A percentile compares a stretch with the other conserved stretches of the same genome.
Evolutionary conservation across 2,797 vertebrate genomes (phyloP).

Genomic region (Cottoperca gobio): DNA sequence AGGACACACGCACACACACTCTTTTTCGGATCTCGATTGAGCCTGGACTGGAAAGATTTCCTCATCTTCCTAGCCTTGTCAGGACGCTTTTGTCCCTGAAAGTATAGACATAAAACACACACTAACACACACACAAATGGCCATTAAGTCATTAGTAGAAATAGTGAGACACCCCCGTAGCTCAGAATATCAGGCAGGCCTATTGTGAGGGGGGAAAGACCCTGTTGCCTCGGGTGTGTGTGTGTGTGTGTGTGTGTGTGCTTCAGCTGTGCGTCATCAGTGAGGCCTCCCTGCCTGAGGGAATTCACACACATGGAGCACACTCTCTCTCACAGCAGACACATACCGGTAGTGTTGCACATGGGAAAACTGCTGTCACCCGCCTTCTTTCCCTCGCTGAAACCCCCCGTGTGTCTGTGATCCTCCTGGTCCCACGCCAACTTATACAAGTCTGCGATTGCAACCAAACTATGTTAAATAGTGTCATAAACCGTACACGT

Average conservation of each 20-base stretch:
- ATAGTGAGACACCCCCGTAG: slow-evolving; percentile 33
- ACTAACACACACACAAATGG: slow-evolving; percentile 7
- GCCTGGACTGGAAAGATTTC: not conserved
- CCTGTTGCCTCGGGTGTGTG: slow-evolving; percentile 20
- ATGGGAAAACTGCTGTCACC: slow-evolving; percentile 45
- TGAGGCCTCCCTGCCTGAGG: slow-evolving; percentile 9
- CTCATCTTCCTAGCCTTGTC: slow-evolving; percentile 1
- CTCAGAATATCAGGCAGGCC: slow-evolving; percentile 24
- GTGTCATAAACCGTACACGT: slow-evolving; percentile 5
- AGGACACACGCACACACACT: slow-evolving; percentile 20
- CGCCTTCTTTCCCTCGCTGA: not conserved
- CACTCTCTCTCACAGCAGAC: slow-evolving; percentile 28
- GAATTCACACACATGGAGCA: slow-evolving; percentile 26
- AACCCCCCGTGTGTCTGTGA: slow-evolving; percentile 51
- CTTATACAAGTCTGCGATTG: not conserved
- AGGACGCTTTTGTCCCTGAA: not conserved
- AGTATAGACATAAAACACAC: slow-evolving; percentile 16
- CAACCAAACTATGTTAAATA: not conserved
- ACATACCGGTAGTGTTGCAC: slow-evolving; percentile 26
- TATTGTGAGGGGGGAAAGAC: slow-evolving; percentile 12
- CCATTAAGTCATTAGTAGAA: slow-evolving; percentile 32
- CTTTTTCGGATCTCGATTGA: not conserved
- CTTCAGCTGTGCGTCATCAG: slow-evolving; percentile 28
- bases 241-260: not conserved
- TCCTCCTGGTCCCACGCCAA: slow-evolving; percentile 2